Percentiles rank a stretch among this genome's conserved stretches.
Conservation (phyloP, 2,797 vertebrate species). For the Periparus ater region DNA sequence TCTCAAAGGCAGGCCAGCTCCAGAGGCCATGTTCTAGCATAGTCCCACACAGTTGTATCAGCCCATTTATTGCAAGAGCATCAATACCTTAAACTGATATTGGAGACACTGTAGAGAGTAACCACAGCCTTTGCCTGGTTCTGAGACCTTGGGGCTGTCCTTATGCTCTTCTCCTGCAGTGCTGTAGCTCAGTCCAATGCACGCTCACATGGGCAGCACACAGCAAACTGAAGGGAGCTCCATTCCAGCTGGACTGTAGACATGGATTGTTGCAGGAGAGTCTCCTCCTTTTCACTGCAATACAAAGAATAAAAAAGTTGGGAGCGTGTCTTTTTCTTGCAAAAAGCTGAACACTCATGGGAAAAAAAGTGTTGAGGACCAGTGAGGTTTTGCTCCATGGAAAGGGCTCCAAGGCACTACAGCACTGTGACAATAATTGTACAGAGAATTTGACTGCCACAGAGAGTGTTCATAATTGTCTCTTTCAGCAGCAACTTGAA, state of each 20-base stretch:
- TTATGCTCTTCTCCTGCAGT: neutral
- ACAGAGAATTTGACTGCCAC: neutral
- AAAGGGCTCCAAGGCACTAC: neutral
- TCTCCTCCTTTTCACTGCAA: neutral
- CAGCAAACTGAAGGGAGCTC: neutral
- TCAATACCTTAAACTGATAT: neutral
- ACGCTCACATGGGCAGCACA: rapidly evolving
- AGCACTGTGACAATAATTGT: neutral
- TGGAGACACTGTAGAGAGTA: neutral
- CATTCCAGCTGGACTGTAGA: neutral
- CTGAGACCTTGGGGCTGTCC: neutral
- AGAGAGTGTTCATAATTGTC: neutral
- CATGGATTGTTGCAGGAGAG: rapidly evolving
- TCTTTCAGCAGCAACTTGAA: neutral
- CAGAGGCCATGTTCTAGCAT: neutral
- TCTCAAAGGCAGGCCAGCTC: neutral
- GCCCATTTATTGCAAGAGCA: neutral
- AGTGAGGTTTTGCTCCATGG: neutral
- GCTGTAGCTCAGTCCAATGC: neutral
- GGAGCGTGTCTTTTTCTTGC: neutral
- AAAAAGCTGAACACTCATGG: neutral
- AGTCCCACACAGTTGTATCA: neutral
- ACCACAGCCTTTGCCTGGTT: neutral
- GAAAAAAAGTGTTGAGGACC: neutral
- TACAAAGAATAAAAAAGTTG: neutral